Conservation (phyloP, 2,797 vertebrate species). For the Macrochelys suwanniensis region DNA sequence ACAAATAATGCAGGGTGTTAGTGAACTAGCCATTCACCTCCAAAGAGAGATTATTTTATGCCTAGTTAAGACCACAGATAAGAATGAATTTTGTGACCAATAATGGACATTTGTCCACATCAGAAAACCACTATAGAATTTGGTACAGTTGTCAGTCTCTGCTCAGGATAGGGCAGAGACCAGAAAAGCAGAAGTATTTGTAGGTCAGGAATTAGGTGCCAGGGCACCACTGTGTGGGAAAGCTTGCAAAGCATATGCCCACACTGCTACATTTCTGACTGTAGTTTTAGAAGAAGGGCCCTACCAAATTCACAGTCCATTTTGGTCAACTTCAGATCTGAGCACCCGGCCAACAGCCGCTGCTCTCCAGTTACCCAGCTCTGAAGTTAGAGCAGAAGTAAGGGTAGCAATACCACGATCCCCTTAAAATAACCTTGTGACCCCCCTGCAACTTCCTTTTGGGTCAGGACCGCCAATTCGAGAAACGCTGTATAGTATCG, state of each 20-base stretch:
- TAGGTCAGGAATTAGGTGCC: conserved; percentile 56
- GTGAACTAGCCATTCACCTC: conserved; percentile 2
- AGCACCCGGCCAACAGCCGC: too few species aligned
- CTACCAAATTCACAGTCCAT: too few species aligned
- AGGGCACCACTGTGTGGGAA: conserved; percentile 28
- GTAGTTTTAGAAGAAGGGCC: not conserved
- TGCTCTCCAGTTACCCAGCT: too few species aligned
- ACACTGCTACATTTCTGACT: conserved; percentile 3
- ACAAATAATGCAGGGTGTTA: not conserved
- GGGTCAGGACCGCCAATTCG: too few species aligned
- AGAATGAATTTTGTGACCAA: conserved; percentile 34
- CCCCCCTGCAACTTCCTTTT: too few species aligned
- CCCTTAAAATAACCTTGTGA: too few species aligned
- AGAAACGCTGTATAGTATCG: too few species aligned
- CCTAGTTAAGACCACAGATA: not conserved
- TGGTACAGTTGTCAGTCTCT: not conserved
- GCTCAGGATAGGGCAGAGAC: conserved; percentile 8
- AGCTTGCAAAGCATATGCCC: conserved; percentile 41
- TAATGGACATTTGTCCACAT: conserved; percentile 16
- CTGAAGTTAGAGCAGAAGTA: too few species aligned
- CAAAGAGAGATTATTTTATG: not conserved
- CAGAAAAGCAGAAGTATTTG: not conserved
- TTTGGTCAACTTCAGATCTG: too few species aligned
- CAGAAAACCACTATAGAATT: conserved; percentile 7
- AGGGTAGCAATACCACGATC: too few species aligned